These are phyloP conservation scores for Venturia canescens DNA, from an alignment of 1,140 invertebrate species.

Conservation along the genomic window DNA sequence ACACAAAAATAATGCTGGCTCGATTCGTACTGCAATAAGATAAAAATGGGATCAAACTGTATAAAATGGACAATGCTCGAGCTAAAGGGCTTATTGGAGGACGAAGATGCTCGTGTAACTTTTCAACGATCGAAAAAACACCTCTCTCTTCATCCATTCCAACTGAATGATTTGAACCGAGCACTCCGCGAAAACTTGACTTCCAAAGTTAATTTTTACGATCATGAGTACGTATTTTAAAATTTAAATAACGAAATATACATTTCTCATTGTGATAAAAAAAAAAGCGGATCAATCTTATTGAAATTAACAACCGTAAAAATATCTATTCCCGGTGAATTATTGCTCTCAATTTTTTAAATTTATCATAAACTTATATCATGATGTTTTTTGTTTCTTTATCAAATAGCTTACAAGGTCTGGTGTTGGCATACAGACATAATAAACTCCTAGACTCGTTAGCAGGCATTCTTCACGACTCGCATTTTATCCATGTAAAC, in stretches of 20 bases:
- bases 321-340: too few species aligned
- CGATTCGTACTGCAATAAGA: not conserved
- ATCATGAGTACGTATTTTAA: constrained; percentile 63
- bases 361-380: not conserved
- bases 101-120: constrained; percentile 79
- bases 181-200: constrained; percentile 65
- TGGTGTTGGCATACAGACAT: constrained; percentile 81
- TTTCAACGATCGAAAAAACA: constrained; percentile 78
- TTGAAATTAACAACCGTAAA: too few species aligned
- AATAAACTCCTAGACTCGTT: constrained; percentile 78
- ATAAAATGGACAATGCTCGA: constrained; percentile 68
- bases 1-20: not conserved
- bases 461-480: constrained; percentile 78
- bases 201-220: constrained; percentile 64
- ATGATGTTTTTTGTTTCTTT: not conserved
- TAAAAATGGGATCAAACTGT: constrained; percentile 55
- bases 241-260: not conserved
- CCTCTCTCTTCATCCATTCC: constrained; percentile 79
- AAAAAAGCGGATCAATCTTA: too few species aligned
- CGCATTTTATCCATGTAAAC: constrained; percentile 80
- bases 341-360: too few species aligned
- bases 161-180: constrained; percentile 77
- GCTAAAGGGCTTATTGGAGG: constrained; percentile 68
- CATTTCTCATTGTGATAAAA: too few species aligned
- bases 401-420: constrained; percentile 77